These are phyloP conservation scores for Xestia ashworthii DNA, from an alignment of 2,888 invertebrate species.

Conservation along the genomic window DNA sequence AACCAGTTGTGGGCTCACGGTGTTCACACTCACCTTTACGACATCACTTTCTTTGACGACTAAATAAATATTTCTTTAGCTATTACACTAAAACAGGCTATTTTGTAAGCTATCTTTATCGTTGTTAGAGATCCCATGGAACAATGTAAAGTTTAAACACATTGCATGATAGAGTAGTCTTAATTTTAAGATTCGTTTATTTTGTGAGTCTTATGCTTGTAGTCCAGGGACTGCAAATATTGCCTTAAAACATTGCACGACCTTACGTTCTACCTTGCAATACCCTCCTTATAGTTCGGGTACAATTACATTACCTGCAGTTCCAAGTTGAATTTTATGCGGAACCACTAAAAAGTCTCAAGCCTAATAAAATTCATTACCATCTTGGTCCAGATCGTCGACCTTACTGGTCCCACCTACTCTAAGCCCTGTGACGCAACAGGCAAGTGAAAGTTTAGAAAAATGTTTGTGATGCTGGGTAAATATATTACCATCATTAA, in stretches of 20 bases:
- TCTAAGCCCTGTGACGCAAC: conserved; percentile 66
- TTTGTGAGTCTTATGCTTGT: background rate
- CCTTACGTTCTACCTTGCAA: background rate
- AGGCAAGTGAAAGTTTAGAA: conserved; percentile 73
- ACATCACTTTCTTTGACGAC: conserved; percentile 56
- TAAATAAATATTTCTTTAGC: conserved; percentile 43
- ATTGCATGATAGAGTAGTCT: background rate
- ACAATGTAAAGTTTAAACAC: background rate
- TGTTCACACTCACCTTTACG: conserved; percentile 23
- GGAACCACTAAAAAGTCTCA: conserved; percentile 21
- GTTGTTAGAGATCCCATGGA: conserved; percentile 23
- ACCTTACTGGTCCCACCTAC: conserved; percentile 51
- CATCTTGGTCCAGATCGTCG: conserved; percentile 47
- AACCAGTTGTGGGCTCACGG: conserved; percentile 18
- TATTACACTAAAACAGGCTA: conserved; percentile 28
- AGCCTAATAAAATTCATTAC: conserved; percentile 26
- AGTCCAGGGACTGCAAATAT: background rate
- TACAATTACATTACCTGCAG: background rate
- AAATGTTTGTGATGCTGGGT: conserved; percentile 63
- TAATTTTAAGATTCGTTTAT: background rate
- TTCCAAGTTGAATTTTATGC: conserved; percentile 4
- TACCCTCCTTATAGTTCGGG: background rate
- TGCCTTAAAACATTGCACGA: background rate
- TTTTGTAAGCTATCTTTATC: conserved; percentile 26
- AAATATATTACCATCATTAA: conserved; percentile 56